phyloP scores from a whole-genome alignment of 92 coral and sea anemone species.

The Montipora capitata region DNA sequence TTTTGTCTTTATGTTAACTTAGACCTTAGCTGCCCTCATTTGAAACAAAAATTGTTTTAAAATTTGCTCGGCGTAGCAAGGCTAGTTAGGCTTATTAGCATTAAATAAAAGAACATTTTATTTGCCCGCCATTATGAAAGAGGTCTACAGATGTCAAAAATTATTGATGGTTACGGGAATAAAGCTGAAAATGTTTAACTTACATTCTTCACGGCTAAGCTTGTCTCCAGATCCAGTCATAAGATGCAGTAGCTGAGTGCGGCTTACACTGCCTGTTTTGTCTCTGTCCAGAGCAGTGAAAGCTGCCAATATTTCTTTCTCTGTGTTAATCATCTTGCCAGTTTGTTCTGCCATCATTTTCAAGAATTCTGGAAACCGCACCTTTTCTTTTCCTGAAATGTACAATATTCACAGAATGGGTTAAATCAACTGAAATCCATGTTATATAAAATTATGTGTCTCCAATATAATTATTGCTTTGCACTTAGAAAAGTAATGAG shows the following conservation, averaged over 20 bases:
- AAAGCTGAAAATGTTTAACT: not conserved
- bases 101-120: no score
- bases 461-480: not conserved
- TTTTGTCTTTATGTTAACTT: no score
- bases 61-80: no score
- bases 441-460: not conserved
- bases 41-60: no score
- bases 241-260: constrained; percentile 84
- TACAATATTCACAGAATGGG: not conserved
- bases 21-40: no score
- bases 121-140: no score
- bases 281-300: constrained; percentile 82
- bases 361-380: constrained; percentile 93
- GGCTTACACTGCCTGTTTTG: constrained; percentile 81
- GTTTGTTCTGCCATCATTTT: constrained; percentile 92
- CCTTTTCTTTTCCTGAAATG: constrained; percentile 24
- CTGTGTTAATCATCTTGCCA: constrained; percentile 69
- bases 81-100: no score
- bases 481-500: no score
- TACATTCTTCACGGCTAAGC: constrained; percentile 87
- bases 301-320: constrained; percentile 88
- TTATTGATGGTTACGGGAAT: no score
- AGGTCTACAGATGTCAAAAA: no score
- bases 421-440: no score
- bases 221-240: constrained; percentile 90